Evolutionary conservation across 1,140 invertebrate species (phyloP).

Genomic region (Scylla paramamosain): DNA sequence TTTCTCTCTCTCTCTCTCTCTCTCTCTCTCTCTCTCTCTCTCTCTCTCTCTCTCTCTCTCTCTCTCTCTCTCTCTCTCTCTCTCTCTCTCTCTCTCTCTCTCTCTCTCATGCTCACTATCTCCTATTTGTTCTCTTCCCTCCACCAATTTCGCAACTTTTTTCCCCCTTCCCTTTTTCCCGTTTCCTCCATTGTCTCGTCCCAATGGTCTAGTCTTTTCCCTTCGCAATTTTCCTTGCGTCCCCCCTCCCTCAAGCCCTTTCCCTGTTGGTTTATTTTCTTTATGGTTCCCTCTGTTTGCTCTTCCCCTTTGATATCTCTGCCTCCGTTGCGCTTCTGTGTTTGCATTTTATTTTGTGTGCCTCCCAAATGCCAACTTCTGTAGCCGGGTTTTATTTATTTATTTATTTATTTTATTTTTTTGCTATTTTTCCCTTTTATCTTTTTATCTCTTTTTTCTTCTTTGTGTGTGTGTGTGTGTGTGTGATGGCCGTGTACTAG

Average conservation of each 20-base stretch:
- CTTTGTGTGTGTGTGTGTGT: not conserved
- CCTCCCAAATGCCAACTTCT: too few species aligned
- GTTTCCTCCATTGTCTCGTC: not conserved
- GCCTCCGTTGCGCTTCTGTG: too few species aligned
- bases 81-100: not conserved
- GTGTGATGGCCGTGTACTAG: not conserved
- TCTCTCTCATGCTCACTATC: not conserved
- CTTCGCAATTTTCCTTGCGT: not conserved
- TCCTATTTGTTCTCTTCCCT: not conserved
- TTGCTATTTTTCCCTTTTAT: not conserved
- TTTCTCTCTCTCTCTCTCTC: constrained; percentile 28
- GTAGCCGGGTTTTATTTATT: too few species aligned
- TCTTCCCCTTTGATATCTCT: too few species aligned
- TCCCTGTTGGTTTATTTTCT: not conserved
- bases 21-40: constrained; percentile 33
- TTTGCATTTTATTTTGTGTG: not conserved
- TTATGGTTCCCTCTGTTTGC: too few species aligned
- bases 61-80: constrained; percentile 33
- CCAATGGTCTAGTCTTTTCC: constrained; percentile 26
- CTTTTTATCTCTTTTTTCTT: not conserved
- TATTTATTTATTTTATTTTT: not conserved
- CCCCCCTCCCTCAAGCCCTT: not conserved
- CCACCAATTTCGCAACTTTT: constrained; percentile 38
- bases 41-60: constrained; percentile 51
- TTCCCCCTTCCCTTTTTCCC: not conserved